Conservation (phyloP, 2,113 vertebrate species). For the Hydropotes inermis region DNA sequence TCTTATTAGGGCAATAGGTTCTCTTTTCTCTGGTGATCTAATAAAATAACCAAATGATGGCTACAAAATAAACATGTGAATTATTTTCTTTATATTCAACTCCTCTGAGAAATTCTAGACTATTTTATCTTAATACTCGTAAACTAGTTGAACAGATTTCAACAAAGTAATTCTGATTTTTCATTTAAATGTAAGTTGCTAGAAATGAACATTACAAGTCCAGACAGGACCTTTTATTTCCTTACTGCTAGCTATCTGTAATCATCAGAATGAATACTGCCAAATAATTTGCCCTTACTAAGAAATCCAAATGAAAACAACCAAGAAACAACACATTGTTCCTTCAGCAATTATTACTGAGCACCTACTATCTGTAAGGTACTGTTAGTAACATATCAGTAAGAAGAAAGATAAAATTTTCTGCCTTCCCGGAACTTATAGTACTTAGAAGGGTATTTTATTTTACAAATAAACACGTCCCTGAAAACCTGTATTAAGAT, state of each 20-base stretch:
- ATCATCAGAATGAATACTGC: background rate
- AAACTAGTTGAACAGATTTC: conserved; percentile 21
- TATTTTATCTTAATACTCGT: background rate
- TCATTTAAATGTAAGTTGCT: background rate
- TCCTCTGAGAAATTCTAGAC: background rate
- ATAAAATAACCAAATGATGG: conserved; percentile 97
- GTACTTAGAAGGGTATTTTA: background rate
- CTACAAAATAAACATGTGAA: conserved; percentile 78
- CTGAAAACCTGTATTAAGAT: background rate
- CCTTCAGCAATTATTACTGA: background rate
- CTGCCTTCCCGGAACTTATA: background rate
- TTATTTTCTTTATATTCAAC: conserved; percentile 45
- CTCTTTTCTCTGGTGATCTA: conserved; percentile 92
- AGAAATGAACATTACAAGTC: background rate
- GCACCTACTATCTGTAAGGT: background rate
- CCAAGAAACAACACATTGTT: background rate
- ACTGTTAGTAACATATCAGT: background rate
- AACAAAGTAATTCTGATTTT: background rate
- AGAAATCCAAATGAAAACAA: conserved; percentile 21
- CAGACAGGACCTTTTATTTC: background rate
- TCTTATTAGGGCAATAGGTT: conserved; percentile 89
- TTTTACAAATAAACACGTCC: background rate
- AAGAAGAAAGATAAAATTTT: background rate
- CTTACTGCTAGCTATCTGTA: background rate
- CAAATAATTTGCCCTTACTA: background rate